Base-by-base conservation (phyloP, 2,113 vertebrate genomes). In the Numida meleagris region DNA sequence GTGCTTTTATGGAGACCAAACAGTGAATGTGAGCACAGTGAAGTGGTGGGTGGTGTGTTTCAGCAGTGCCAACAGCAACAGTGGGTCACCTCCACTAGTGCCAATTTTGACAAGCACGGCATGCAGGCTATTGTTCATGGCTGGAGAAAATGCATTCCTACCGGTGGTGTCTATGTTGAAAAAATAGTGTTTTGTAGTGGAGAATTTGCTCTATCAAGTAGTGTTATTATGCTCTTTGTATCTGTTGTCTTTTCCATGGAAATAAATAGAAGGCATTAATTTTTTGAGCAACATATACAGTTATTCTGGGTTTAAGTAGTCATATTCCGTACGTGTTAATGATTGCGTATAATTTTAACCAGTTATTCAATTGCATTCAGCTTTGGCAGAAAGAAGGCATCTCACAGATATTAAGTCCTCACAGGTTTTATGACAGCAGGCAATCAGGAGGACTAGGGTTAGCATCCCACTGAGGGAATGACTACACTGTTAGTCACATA, bases 401-500 rank as follows among this genome's bases (percentile, higher is more conserved):
- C 79, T 89, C 75, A 91, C 70, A 57, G 81, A 50, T 84, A 63
- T 23, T 87, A 89, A 95, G 71, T 87, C 91, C 71, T 68, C 73
- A 85, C 10, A 79, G 78, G 53, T 85, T 94, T 95, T 89, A 66
- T 66, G 71, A 91, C 89, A 95, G 88, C 75, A 89, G 74, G 85
- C n/a, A 85, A 21, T 73, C 84, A 85, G 85, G 87, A 94, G 40
- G 23, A 87, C 40, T 79, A 76, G 93, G 78, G 91, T 88, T 96
- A 94, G 78, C 66, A 88, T 4, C 82, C 70, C 55, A 89, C 75
- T 91, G 85, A 80, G 71, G 15, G 75, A 89, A 95, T 93, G 90
- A 96, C 92, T 89, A 77, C 88, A 91, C 71, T 23, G 43, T 90
- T 85, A 91, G 78, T 75, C 96, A 80, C 85, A 91, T 82, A 93